These are phyloP conservation scores for Ptilodon capucinus DNA, from an alignment of 2,888 invertebrate species.

Conservation along the genomic window DNA sequence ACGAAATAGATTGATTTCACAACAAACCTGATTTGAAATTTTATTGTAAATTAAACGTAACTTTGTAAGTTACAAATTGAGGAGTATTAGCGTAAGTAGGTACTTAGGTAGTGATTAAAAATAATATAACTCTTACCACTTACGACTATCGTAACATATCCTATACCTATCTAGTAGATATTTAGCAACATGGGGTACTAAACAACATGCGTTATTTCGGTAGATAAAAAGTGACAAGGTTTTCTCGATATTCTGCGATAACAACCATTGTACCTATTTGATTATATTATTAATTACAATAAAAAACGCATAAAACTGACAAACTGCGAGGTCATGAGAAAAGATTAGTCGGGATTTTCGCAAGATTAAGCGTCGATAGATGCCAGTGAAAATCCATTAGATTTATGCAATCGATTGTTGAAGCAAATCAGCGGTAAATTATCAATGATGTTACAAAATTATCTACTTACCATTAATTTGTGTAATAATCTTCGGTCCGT, in stretches of 20 bases:
- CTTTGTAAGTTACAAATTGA: too few relatives aligned
- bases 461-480: slow-evolving; percentile 20
- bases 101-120: too few relatives aligned
- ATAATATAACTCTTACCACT: too few relatives aligned
- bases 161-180: too few relatives aligned
- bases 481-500: slow-evolving; percentile 10
- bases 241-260: background rate
- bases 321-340: slow-evolving; percentile 28
- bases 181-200: too few relatives aligned
- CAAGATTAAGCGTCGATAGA: slow-evolving; percentile 18
- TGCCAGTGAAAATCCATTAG: slow-evolving; percentile 22
- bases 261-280: background rate
- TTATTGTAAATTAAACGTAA: too few relatives aligned
- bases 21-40: too few relatives aligned
- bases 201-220: too few relatives aligned
- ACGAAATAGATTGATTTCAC: too few relatives aligned
- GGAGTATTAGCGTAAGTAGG: too few relatives aligned
- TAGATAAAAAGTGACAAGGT: too few relatives aligned
- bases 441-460: slow-evolving; percentile 14
- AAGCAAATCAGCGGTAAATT: slow-evolving; percentile 23
- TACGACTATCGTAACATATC: too few relatives aligned
- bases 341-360: slow-evolving; percentile 23
- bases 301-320: background rate
- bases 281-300: background rate
- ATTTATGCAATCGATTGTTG: slow-evolving; percentile 27